These are phyloP conservation scores for Agrotis ipsilon DNA, from an alignment of 2,888 invertebrate species.

Conservation along the genomic window DNA sequence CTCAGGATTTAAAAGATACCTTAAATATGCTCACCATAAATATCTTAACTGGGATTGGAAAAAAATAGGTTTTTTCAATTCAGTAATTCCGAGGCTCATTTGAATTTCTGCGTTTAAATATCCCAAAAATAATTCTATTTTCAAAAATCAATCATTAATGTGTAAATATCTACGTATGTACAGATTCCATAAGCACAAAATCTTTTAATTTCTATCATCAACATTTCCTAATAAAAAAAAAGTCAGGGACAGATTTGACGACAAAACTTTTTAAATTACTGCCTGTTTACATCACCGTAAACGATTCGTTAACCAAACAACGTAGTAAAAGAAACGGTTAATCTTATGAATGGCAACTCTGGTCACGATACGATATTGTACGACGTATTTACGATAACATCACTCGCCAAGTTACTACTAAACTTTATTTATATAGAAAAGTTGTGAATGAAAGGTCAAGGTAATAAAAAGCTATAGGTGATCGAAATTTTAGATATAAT, in stretches of 20 bases:
- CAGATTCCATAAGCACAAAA: too few relatives aligned
- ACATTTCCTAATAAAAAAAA: conserved; percentile 10
- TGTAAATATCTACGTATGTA: not conserved
- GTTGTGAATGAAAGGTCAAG: not conserved
- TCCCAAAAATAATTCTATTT: not conserved
- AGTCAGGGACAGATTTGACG: conserved; percentile 13
- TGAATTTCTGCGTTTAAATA: not conserved
- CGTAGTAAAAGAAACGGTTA: conserved; percentile 47
- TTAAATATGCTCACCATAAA: not conserved
- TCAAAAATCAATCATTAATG: not conserved
- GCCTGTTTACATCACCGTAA: conserved; percentile 42
- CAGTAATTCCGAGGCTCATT: not conserved
- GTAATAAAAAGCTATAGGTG: not conserved
- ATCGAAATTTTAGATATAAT: too few relatives aligned
- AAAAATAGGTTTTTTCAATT: too few relatives aligned
- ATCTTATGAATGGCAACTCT: conserved; percentile 28
- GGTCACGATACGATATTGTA: conserved; percentile 25
- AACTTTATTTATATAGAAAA: conserved; percentile 39
- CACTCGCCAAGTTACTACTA: conserved; percentile 31
- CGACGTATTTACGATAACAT: conserved; percentile 41
- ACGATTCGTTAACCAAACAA: conserved; percentile 37
- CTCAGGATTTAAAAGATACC: not conserved
- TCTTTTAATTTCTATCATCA: not conserved
- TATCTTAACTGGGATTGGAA: not conserved
- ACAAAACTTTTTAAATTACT: conserved; percentile 51